These are phyloP conservation scores for Eilema depressum DNA, from an alignment of 2,888 invertebrate species.

Conservation along the genomic window DNA sequence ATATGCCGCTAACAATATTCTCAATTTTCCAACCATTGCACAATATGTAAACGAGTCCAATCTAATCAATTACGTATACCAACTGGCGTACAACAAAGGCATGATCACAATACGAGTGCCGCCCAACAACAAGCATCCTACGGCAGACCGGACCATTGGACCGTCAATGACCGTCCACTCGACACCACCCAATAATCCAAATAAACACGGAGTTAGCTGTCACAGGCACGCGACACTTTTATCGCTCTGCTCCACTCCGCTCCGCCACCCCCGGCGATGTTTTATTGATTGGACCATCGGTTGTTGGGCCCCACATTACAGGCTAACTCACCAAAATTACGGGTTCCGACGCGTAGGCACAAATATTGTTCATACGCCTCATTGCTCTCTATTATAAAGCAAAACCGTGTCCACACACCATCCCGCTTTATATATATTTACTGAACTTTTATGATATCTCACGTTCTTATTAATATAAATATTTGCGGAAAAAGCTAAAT, in stretches of 20 bases:
- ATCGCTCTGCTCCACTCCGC: conserved; percentile 62
- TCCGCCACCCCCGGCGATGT: conserved; percentile 59
- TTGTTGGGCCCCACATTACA: conserved; percentile 65
- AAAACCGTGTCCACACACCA: conserved; percentile 14
- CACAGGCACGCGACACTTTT: conserved; percentile 77
- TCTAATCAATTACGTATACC: conserved; percentile 41
- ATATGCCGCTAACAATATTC: conserved; percentile 27
- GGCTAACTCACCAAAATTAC: conserved; percentile 43
- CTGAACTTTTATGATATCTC: conserved; percentile 9
- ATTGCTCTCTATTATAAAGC: conserved; percentile 29
- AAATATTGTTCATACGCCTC: conserved; percentile 37
- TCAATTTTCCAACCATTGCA: conserved; percentile 37
- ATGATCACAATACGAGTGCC: conserved; percentile 34
- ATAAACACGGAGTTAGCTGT: conserved; percentile 63
- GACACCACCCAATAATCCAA: conserved; percentile 62
- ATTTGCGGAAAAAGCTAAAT: conserved; percentile 21
- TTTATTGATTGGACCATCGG: conserved; percentile 67
- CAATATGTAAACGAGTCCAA: conserved; percentile 41
- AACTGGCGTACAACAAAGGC: conserved; percentile 33
- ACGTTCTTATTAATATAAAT: conserved; percentile 15
- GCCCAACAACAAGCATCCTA: conserved; percentile 18
- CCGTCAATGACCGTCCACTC: conserved; percentile 42
- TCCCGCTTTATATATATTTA: conserved; percentile 10
- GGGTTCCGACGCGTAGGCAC: conserved; percentile 31
- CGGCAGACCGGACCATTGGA: conserved; percentile 21